Percentiles rank a stretch among this genome's conserved stretches.
Conservation (phyloP, 2,888 invertebrate genomes). For the Aleiodes leptofemur region DNA sequence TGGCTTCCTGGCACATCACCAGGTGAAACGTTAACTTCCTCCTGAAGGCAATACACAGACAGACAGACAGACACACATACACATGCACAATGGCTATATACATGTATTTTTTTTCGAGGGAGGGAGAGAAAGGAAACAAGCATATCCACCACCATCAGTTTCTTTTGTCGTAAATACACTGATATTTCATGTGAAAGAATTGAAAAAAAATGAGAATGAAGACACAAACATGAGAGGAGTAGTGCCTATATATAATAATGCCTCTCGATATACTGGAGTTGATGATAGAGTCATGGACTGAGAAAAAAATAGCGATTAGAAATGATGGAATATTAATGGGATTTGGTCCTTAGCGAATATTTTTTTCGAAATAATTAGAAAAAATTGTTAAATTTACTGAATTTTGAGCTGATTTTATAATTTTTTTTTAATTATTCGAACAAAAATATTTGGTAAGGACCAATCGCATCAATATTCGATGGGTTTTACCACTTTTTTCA, state of each 20-base stretch:
- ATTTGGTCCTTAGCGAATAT: too few relatives aligned
- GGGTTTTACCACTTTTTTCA: too few relatives aligned
- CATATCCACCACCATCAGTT: neutral
- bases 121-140: conserved; percentile 37
- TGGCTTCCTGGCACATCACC: conserved; percentile 65
- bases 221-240: neutral
- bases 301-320: too few relatives aligned
- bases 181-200: conserved; percentile 20
- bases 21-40: conserved; percentile 71
- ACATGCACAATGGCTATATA: too few relatives aligned
- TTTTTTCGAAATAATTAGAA: too few relatives aligned
- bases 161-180: conserved; percentile 29
- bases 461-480: too few relatives aligned
- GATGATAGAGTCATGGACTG: conserved; percentile 44
- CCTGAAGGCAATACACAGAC: conserved; percentile 46
- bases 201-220: neutral
- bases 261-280: conserved; percentile 13
- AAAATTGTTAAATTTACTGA: too few relatives aligned
- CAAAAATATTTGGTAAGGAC: too few relatives aligned
- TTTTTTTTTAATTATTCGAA: too few relatives aligned
- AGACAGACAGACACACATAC: too few relatives aligned
- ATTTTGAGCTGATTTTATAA: too few relatives aligned
- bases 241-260: neutral
- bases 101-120: neutral
- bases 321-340: too few relatives aligned